Evolutionary conservation across 2,113 vertebrate species (phyloP).

Genomic region (Prionailurus bengalensis): DNA sequence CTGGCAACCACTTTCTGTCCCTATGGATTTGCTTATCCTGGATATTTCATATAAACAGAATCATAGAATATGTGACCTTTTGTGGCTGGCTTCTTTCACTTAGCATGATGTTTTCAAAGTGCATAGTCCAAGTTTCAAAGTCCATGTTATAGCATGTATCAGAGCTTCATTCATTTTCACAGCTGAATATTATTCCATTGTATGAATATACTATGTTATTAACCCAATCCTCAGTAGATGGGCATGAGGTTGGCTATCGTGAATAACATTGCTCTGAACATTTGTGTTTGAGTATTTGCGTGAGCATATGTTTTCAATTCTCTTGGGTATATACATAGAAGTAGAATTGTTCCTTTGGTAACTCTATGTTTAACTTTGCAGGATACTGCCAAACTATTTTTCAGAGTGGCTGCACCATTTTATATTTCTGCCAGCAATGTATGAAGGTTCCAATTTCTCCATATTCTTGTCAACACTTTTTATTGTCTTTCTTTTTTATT

Average conservation of each 20-base stretch:
- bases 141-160: not conserved
- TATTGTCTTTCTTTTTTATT: conserved; percentile 53
- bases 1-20: not conserved
- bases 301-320: not conserved
- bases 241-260: not conserved
- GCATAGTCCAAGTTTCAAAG: too few species aligned
- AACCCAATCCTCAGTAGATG: not conserved
- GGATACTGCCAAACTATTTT: conserved; percentile 39
- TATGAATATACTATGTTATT: not conserved
- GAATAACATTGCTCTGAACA: not conserved
- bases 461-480: not conserved
- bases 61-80: not conserved
- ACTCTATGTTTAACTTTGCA: not conserved
- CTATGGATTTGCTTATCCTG: not conserved
- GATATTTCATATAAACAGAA: not conserved
- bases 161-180: not conserved
- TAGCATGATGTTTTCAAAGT: not conserved
- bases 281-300: not conserved
- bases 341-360: not conserved
- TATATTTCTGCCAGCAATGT: not conserved
- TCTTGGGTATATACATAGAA: not conserved
- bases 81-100: not conserved
- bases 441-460: conserved; percentile 1
- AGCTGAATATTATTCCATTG: not conserved
- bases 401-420: not conserved